Conservation (phyloP, 2,113 vertebrate genomes). For the Phylloscopus whistleri region DNA sequence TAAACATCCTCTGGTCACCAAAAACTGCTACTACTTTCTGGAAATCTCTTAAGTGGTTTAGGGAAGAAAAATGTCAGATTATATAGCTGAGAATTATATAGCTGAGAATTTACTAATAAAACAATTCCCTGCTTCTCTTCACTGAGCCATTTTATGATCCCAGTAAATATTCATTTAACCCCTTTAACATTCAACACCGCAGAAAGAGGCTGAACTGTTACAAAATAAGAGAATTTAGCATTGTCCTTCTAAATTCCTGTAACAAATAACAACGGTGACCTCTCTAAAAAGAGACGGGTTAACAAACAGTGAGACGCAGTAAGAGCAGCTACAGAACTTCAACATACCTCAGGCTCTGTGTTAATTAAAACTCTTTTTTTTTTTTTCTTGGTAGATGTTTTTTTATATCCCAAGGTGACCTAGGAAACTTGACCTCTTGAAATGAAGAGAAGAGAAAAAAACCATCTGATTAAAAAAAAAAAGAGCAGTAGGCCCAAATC, state of each 20-base stretch:
- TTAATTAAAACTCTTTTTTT: neutral
- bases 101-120: neutral
- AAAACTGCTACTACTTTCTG: neutral
- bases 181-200: neutral
- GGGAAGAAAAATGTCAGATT: neutral
- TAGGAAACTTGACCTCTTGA: constrained; percentile 30
- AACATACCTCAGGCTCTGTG: neutral
- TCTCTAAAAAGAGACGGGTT: neutral
- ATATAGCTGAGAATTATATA: neutral
- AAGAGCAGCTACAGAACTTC: neutral
- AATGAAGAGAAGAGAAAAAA: neutral
- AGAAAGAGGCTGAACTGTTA: neutral
- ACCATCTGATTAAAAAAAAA: neutral
- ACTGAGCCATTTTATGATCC: neutral
- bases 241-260: neutral
- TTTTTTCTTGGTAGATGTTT: neutral
- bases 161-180: neutral
- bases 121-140: neutral
- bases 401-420: constrained; percentile 31
- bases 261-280: neutral
- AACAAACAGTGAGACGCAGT: neutral
- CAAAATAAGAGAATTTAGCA: neutral
- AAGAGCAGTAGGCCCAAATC: neutral
- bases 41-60: neutral
- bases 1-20: neutral